Base-by-base conservation (phyloP, 2,888 invertebrate species). In the Adelphocoris suturalis region DNA sequence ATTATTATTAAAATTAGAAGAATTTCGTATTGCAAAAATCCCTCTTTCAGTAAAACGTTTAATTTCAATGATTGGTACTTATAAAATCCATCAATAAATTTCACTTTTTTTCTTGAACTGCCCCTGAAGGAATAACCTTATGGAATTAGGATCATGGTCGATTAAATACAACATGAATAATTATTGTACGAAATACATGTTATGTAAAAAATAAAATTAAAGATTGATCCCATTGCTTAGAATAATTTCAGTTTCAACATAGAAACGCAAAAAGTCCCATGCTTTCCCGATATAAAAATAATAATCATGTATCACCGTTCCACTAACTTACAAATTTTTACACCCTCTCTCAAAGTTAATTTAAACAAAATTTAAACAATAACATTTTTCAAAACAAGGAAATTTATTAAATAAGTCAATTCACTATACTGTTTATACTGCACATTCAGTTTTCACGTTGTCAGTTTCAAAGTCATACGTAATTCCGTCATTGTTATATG, bases 351-450 rank as follows among this genome's bases (percentile, higher is more conserved):
- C 12, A 68, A 68, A 11, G 0, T 23, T 11, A 23, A 19, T 68
- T 5, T 16, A 5, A 68, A 23, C 2, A 57, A 16, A 57, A 57
- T 16, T 57, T 5, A 57, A 57, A 2, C 16, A 57, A 7, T 16
- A 57, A 16, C n/a, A 37, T n/a, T n/a, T n/a, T n/a, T n/a, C n/a
- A 37, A 37, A 37, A 37, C 37, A 37, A 37, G 37, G 7, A 68
- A 68, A 68, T 11, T 19, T 68, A 37, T 68, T 7, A 68, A 68
- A 12, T 68, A 68, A 23, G 9, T 68, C 68, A 68, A 68, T 19
- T 27, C 68, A 68, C 68, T 68, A 68, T 68, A 68, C 52, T 82
- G 82, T 82, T 82, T 82, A 82, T 82, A 82, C 82, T 82, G 82
- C 82, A 82, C 82, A 82, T 82, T 82, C 82, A 82, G 82, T 82